Percentiles rank a stretch among this genome's conserved stretches.
Evolutionary conservation across 2,888 invertebrate genomes (phyloP).

Genomic region (Andrena trimmerana): DNA sequence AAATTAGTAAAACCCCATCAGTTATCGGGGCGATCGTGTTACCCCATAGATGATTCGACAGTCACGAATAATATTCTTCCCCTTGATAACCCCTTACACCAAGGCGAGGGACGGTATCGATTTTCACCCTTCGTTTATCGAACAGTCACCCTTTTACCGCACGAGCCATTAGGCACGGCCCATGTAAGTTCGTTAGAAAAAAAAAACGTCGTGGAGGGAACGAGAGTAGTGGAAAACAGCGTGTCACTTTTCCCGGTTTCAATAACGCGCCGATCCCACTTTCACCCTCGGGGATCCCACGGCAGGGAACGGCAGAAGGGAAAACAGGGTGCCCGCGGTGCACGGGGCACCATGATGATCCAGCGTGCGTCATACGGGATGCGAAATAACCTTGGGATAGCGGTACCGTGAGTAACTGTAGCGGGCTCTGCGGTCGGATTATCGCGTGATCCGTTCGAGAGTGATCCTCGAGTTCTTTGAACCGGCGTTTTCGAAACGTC

Average conservation of each 20-base stretch:
- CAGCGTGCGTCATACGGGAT: constrained; percentile 50
- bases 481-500: neutral
- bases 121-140: constrained; percentile 53
- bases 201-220: constrained; percentile 2
- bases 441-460: constrained; percentile 20
- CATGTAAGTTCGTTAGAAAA: constrained; percentile 61
- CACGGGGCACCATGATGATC: constrained; percentile 61
- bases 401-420: constrained; percentile 62
- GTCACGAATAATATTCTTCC: neutral
- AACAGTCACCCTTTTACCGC: constrained; percentile 22
- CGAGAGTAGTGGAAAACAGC: constrained; percentile 19
- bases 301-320: constrained; percentile 59
- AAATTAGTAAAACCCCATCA: constrained; percentile 1
- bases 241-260: constrained; percentile 55
- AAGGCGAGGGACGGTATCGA: neutral
- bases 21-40: neutral
- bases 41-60: neutral
- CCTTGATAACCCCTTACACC: neutral
- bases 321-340: constrained; percentile 58
- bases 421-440: constrained; percentile 35
- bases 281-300: constrained; percentile 48
- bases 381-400: constrained; percentile 67
- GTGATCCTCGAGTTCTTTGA: constrained; percentile 30
- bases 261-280: constrained; percentile 48
- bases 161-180: constrained; percentile 63